Evolutionary conservation across 2,888 invertebrate genomes (phyloP), one percentile per base, ranked within the genome.

Genomic region (Scaptomyza parva): DNA sequence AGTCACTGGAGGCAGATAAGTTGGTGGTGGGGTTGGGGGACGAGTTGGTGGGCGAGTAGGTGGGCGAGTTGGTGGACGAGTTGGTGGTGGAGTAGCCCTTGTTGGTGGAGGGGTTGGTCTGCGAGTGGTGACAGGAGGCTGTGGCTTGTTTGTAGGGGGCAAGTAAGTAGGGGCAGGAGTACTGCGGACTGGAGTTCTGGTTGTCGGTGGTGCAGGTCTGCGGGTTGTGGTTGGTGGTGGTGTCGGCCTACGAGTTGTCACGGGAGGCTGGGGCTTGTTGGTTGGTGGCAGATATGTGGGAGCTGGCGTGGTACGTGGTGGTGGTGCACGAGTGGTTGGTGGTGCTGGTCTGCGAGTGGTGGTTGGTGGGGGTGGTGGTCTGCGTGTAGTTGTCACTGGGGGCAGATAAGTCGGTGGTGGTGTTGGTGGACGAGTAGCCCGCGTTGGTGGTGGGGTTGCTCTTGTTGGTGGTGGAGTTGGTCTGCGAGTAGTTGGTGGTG

Each of bases 251-350:
- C 78, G 43, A 6, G 77, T 77, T n/a, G n/a, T 58, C 39, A 67
- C 70, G n/a, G n/a, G n/a, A n/a, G n/a, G n/a, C n/a, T n/a, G n/a
- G n/a, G n/a, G n/a, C n/a, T n/a, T n/a, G n/a, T n/a, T n/a, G n/a
- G n/a, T n/a, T 30, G 78, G 79, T 12, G 77, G 60, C 69, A 78
- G 48, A 12, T 82, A 80, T 0, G 84, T 85, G n/a, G 81, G 30
- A n/a, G 76, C 60, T 6, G 74, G 77, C 6, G 60, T 52, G 70
- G 63, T 59, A 28, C 28, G 24, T 22, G 22, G 57, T 0, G 60
- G 45, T 6, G 68, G 63, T 8, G 70, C 58, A 22, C 62, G 40
- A 7, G 76, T 71, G 0, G 40, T 50, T 0, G 33, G 22, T 26
- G 40, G 55, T 20, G 35, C 39, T 0, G 30, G 22, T 24, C 28